These are phyloP conservation scores for Gandaritis pyraliata DNA, from an alignment of 2,888 invertebrate species.

Conservation along the genomic window DNA sequence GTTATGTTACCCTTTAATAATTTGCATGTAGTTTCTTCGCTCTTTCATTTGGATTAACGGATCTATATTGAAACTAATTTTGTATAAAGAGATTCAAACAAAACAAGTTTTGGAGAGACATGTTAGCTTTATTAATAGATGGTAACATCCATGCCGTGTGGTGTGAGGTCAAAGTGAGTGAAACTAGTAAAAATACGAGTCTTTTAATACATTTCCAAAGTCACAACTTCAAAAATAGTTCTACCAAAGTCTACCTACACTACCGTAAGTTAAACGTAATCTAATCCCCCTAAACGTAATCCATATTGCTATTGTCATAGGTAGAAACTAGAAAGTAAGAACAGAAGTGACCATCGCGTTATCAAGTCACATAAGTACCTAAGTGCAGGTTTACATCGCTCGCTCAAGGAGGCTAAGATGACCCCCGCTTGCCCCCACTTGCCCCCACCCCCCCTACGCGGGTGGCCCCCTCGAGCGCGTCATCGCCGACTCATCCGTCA, in stretches of 20 bases:
- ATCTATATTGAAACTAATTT: slow-evolving; percentile 36
- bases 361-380: slow-evolving; percentile 34
- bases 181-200: not conserved
- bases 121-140: slow-evolving; percentile 3
- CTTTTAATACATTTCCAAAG: not conserved
- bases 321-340: slow-evolving; percentile 17
- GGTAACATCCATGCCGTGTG: not conserved
- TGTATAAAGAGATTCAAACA: slow-evolving; percentile 33
- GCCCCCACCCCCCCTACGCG: slow-evolving; percentile 16
- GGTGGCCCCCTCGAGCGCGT: slow-evolving; percentile 41
- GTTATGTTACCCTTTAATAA: slow-evolving; percentile 5
- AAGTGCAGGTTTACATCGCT: slow-evolving; percentile 37
- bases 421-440: slow-evolving; percentile 29
- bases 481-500: slow-evolving; percentile 67
- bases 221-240: no score
- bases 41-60: slow-evolving; percentile 33
- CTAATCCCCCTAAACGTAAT: no score
- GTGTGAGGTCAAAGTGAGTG: slow-evolving; percentile 13
- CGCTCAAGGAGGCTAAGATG: slow-evolving; percentile 37
- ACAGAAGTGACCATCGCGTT: slow-evolving; percentile 32
- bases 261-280: no score
- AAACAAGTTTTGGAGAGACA: slow-evolving; percentile 33
- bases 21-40: slow-evolving; percentile 17
- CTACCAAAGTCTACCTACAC: no score
- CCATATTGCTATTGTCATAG: not conserved